Percentiles rank a stretch among this genome's conserved stretches.
These are phyloP conservation scores for Oreonectes daqikongensis DNA, from an alignment of 2,797 vertebrate species.

Conservation along the genomic window DNA sequence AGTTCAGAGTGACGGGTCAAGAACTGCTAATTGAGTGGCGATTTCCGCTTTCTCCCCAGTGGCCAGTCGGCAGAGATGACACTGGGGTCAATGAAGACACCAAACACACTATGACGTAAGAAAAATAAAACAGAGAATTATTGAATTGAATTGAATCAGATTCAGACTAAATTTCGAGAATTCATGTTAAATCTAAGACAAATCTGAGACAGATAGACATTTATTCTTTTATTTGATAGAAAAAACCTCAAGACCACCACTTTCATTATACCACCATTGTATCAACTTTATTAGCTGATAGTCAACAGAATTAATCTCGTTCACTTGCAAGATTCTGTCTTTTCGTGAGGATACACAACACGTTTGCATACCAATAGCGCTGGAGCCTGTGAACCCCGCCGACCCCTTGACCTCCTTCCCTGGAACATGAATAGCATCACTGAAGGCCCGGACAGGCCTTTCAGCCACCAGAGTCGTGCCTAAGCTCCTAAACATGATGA, in stretches of 20 bases:
- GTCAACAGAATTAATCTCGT: conserved; percentile 1
- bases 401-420: conserved; percentile 87
- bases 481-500: conserved; percentile 94
- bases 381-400: conserved; percentile 87
- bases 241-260: not conserved
- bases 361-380: conserved; percentile 94
- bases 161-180: too few species aligned
- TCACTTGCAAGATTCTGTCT: not conserved
- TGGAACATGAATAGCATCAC: conserved; percentile 85
- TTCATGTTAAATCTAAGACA: too few species aligned
- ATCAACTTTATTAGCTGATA: not conserved
- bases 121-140: not conserved
- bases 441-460: conserved; percentile 80
- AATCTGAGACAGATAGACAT: too few species aligned
- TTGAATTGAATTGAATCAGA: not conserved
- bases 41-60: conserved; percentile 75
- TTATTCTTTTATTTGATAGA: too few species aligned
- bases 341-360: conserved; percentile 55
- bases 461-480: conserved; percentile 83
- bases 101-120: not conserved
- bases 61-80: conserved; percentile 58
- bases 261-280: not conserved
- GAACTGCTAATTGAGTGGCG: conserved; percentile 74
- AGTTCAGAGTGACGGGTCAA: conserved; percentile 71
- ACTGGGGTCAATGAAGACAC: not conserved